Base-by-base conservation (phyloP, 1,140 invertebrate species). In the Manduca sexta region DNA sequence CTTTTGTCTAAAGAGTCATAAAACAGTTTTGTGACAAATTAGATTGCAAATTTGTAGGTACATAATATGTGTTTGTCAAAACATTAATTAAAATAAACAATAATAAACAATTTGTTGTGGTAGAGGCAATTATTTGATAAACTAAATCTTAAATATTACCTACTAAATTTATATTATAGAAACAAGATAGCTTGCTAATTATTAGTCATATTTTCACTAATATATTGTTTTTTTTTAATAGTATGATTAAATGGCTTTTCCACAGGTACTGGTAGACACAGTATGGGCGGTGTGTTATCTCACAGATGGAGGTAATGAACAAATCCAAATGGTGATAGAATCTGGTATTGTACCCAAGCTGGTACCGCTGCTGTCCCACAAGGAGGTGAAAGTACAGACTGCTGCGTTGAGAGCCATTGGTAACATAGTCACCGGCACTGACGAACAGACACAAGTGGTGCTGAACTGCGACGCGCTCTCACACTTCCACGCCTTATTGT, bases 221-320 rank as follows among this genome's bases (percentile, higher is more conserved):
- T n/a, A n/a, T n/a, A n/a, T n/a, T n/a, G n/a, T n/a, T n/a, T n/a
- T n/a, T n/a, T n/a, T n/a, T n/a, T n/a, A n/a, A n/a, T n/a, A n/a
- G n/a, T n/a, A n/a, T n/a, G n/a, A n/a, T 26, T 26, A 1, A 26
- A 5, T 26, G 21, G 1, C 6, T 16, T 26, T 65, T 86, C 90
- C 53, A 11, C 78, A 97, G 94, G 98, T 99, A 72, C 89, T 99
- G 67, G 97, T 99, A 41, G 98, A 99, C 80, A 99, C 98, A 40
- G 96, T 99, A 31, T 99, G 98, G 98, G 98, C 98, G 17, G 90
- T 99, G 52, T 99, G 98, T 70, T 99, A 99, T 88, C 86, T 99
- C 64, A 99, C 98, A 38, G 98, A 99, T 74, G 96, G 96, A 50
- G 98, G 98, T 14, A 99, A 99, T 81, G 96, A 98, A 56, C 97